These are phyloP conservation scores for Norana najaformis DNA, from an alignment of 2,888 invertebrate species.

Conservation along the genomic window DNA sequence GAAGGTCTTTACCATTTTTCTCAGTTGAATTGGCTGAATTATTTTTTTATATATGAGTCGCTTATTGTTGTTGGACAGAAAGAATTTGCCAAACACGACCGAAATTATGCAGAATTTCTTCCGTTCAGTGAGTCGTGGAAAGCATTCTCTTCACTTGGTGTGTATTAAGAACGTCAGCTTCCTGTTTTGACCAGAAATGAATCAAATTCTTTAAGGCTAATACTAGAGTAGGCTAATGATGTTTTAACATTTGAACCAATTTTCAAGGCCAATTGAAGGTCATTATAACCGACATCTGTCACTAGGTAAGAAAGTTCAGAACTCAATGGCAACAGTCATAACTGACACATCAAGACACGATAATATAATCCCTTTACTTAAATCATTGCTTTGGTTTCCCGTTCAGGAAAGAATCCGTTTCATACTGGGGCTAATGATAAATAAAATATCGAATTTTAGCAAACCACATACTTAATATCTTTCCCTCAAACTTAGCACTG, in stretches of 20 bases:
- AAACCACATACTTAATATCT: neutral
- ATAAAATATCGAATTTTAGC: neutral
- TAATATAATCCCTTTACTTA: too few relatives aligned
- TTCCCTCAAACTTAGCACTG: neutral
- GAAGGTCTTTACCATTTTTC: too few relatives aligned
- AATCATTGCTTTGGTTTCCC: too few relatives aligned
- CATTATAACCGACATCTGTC: too few relatives aligned
- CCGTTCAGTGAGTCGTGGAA: slow-evolving; percentile 1
- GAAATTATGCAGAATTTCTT: neutral
- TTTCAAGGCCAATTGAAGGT: too few relatives aligned
- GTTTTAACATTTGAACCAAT: too few relatives aligned
- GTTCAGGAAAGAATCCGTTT: too few relatives aligned
- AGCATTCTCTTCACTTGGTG: neutral
- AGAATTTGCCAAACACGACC: slow-evolving; percentile 9
- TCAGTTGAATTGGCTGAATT: neutral
- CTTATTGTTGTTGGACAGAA: neutral
- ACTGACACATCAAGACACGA: too few relatives aligned
- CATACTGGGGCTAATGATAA: neutral
- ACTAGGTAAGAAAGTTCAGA: too few relatives aligned
- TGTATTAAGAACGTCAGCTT: neutral
- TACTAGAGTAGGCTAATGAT: too few relatives aligned
- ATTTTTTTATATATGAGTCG: neutral
- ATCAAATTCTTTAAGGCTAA: too few relatives aligned
- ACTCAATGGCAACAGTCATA: too few relatives aligned
- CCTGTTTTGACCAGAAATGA: neutral